Conservation (phyloP, 2,797 vertebrate species). For the Monodelphis domestica region DNA sequence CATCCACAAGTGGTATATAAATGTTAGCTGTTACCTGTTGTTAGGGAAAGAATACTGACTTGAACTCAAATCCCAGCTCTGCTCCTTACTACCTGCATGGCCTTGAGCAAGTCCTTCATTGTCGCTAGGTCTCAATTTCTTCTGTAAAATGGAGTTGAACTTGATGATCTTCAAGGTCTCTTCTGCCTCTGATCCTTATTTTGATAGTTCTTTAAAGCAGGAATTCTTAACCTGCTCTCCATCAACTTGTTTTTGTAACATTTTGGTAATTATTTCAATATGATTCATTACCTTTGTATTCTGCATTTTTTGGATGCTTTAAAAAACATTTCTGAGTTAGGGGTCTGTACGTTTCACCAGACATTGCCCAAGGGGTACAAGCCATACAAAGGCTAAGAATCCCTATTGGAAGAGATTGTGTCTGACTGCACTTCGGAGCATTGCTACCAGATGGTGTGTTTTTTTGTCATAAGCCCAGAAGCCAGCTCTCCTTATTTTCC, state of each 20-base stretch:
- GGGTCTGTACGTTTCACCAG: neutral
- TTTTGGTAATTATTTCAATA: neutral
- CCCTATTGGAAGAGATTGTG: neutral
- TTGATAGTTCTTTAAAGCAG: neutral
- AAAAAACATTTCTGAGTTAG: neutral
- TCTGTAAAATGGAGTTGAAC: neutral
- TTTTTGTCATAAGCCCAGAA: neutral
- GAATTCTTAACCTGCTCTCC: neutral
- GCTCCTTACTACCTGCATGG: too few relatives aligned
- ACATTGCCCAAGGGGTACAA: neutral
- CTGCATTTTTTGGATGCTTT: neutral
- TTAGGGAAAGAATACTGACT: too few relatives aligned
- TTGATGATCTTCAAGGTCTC: neutral
- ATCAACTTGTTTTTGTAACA: neutral
- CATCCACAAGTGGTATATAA: neutral
- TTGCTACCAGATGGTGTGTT: neutral
- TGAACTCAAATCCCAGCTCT: too few relatives aligned
- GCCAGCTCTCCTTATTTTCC: neutral
- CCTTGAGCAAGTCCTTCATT: too few relatives aligned
- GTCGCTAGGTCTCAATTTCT: neutral
- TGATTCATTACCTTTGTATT: neutral
- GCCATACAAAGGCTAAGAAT: neutral
- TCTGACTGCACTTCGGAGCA: neutral
- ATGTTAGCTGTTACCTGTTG: neutral
- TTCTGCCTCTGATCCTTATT: neutral